Percentiles rank a stretch among this genome's conserved stretches.
Conservation (phyloP, 2,113 vertebrate species). For the Tautogolabrus adspersus region DNA sequence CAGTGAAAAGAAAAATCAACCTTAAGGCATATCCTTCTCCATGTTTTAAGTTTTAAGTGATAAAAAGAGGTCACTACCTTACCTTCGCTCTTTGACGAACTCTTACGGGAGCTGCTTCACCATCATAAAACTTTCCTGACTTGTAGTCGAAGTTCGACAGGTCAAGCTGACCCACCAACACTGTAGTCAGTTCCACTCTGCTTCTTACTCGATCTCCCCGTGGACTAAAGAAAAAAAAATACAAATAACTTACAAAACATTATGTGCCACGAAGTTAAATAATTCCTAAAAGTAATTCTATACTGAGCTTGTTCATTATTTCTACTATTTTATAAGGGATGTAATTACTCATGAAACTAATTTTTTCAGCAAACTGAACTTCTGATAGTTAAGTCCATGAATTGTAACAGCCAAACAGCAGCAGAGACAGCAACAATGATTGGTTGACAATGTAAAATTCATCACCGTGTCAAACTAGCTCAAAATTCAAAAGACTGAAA, state of each 20-base stretch:
- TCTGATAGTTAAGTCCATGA: too few relatives aligned
- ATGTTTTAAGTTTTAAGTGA: not conserved
- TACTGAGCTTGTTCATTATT: not conserved
- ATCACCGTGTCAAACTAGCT: too few relatives aligned
- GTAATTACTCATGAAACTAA: not conserved
- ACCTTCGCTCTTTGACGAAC: conserved; percentile 65
- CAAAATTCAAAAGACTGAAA: too few relatives aligned
- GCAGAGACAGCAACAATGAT: too few relatives aligned
- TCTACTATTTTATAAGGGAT: not conserved
- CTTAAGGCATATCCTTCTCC: not conserved
- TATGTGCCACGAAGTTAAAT: not conserved
- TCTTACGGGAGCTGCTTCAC: conserved; percentile 22
- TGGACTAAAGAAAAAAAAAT: conserved; percentile 78
- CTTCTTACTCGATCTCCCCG: conserved; percentile 88
- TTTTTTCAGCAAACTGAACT: too few relatives aligned
- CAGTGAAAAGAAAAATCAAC: not conserved
- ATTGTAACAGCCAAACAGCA: too few relatives aligned
- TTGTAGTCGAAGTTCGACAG: conserved; percentile 88
- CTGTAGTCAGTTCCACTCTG: conserved; percentile 86
- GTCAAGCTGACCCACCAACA: conserved; percentile 81
- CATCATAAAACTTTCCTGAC: conserved; percentile 81
- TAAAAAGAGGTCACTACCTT: conserved; percentile 51
- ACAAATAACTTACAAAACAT: not conserved
- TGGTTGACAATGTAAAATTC: too few relatives aligned
- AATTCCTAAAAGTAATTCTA: not conserved